Base-by-base conservation (phyloP, 2,888 invertebrate genomes). In the Orthosia incerta region DNA sequence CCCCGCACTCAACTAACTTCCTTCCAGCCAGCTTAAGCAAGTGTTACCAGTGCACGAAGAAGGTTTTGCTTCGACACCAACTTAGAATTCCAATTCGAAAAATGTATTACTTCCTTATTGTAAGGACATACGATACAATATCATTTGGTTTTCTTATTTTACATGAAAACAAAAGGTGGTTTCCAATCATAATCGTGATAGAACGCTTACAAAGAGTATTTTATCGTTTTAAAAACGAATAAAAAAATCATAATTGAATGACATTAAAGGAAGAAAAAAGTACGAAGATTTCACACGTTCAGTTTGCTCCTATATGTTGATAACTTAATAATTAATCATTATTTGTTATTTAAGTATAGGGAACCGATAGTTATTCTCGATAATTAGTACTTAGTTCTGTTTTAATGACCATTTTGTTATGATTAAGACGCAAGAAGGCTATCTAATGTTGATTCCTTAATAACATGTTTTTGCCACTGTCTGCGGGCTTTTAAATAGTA, bases 201-300 rank as follows among this genome's bases (percentile, higher is more conserved):
- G 89, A 89, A 87, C 88, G 82, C 87, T 86, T 89, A 93, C 92
- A 93, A 91, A 89, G 90, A 88, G 87, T 80, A 84, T 82, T 87
- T 90, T 91, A 91, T 92, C 89, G 88, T 86, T 83, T 87, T 83
- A 77, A 87, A 87, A 88, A 88, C 77, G 87, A 88, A 89, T 84
- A 90, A 91, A 92, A 87, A 91, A 79, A 88, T 31, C 86, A 81
- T 89, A 90, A 91, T 91, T 91, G 89, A 91, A 90, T 91, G 89
- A 88, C 79, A 87, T 80, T 71, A 80, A 62, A 74, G 57, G 57
- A 56, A 88, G 86, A 89, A 88, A 89, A 82, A 86, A 76, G 81
- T 64, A 75, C 77, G 66, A 76, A 79, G 79, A 83, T 86, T 91
- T 92, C 91, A 86, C 91, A 92, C 89, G 90, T 90, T 87, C 56